A percentile compares a stretch with the other conserved stretches of the same genome.
phyloP scores from a whole-genome alignment of 1,140 invertebrate genomes.

The Nasonia giraulti region DNA sequence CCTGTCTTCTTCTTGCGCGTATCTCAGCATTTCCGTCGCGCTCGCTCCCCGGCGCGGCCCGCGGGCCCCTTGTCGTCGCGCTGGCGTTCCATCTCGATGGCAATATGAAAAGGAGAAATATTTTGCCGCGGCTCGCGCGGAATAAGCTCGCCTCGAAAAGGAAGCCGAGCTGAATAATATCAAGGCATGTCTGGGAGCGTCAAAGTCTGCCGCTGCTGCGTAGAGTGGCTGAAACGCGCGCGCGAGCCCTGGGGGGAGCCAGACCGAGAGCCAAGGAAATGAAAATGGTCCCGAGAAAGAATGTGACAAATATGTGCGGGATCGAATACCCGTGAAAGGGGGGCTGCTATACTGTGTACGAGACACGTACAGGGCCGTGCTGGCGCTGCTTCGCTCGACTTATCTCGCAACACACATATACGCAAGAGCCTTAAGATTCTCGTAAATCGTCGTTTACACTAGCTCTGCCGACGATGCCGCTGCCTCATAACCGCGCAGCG shows the following conservation, averaged over 20 bases:
- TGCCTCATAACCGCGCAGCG: too few species aligned
- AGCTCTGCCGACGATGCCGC: too few species aligned
- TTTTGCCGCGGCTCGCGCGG: neutral
- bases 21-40: neutral
- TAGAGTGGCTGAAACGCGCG: neutral
- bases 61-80: neutral
- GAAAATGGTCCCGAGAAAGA: constrained; percentile 1
- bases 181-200: neutral
- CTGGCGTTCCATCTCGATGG: neutral
- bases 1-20: neutral
- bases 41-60: too few species aligned
- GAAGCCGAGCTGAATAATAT: constrained; percentile 1
- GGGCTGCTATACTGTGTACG: too few species aligned
- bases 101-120: constrained; percentile 1
- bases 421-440: neutral
- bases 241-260: neutral
- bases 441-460: neutral
- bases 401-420: too few species aligned
- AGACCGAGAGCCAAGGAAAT: neutral
- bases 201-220: neutral
- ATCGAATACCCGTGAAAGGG: neutral
- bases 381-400: too few species aligned
- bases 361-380: too few species aligned
- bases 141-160: neutral
- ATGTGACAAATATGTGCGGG: neutral